A percentile compares a stretch with the other conserved stretches of the same genome.
Evolutionary conservation across 2,797 vertebrate genomes (phyloP).

Genomic region (Parauchenoglanis punctatus): DNA sequence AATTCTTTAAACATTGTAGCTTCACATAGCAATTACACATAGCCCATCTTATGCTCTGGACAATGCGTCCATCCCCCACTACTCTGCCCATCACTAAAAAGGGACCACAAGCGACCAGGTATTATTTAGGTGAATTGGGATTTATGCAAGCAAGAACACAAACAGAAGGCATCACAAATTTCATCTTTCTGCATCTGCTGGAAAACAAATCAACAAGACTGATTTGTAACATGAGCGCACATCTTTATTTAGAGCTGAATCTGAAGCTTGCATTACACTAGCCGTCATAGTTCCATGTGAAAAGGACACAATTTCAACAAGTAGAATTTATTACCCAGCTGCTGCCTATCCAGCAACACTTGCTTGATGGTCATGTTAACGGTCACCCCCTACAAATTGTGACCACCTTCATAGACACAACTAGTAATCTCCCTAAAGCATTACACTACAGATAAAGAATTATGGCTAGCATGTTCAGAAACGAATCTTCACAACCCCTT

Average conservation of each 20-base stretch:
- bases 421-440: background rate
- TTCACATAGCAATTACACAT: background rate
- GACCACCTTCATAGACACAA: conserved; percentile 40
- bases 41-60: background rate
- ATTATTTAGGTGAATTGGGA: background rate
- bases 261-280: background rate
- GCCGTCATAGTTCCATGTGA: background rate
- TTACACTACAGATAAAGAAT: background rate
- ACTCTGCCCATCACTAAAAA: background rate
- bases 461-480: conserved; percentile 8
- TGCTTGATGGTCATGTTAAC: conserved; percentile 31
- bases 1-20: background rate
- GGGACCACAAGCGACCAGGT: background rate
- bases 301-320: conserved; percentile 21
- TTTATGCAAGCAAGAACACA: background rate
- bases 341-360: conserved; percentile 60
- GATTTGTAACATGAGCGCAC: background rate
- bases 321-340: conserved; percentile 51
- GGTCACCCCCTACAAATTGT: background rate
- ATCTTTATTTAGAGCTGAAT: conserved; percentile 4
- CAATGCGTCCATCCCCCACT: background rate
- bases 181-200: background rate
- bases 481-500: conserved; percentile 47
- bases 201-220: conserved; percentile 18
- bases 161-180: background rate